These are phyloP conservation scores for Papilio xuthus DNA, from an alignment of 1,140 invertebrate genomes.

Conservation along the genomic window DNA sequence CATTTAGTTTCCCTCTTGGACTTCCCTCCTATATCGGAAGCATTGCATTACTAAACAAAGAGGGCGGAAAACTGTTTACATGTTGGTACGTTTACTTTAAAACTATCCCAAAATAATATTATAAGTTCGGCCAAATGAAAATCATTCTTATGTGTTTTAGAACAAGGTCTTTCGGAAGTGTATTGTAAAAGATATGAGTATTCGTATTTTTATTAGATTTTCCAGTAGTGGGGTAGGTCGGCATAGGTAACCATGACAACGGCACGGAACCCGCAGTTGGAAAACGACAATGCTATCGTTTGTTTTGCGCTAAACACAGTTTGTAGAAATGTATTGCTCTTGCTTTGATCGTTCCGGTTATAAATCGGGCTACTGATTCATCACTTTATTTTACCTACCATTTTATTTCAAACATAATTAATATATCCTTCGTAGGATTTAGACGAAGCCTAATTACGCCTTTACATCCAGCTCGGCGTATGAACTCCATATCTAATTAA, in stretches of 20 bases:
- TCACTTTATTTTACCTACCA: not conserved
- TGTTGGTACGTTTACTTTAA: constrained; percentile 32
- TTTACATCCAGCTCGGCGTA: not conserved
- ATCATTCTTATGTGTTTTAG: not conserved
- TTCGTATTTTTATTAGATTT: constrained; percentile 56
- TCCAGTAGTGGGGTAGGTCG: constrained; percentile 55
- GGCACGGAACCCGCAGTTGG: constrained; percentile 47
- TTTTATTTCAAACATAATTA: not conserved
- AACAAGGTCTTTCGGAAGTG: constrained; percentile 11
- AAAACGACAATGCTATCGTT: constrained; percentile 39
- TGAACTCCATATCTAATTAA: constrained; percentile 2
- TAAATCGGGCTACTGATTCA: too few relatives aligned
- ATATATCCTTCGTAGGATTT: not conserved
- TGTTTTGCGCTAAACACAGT: constrained; percentile 43
- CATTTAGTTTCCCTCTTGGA: constrained; percentile 39
- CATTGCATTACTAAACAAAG: constrained; percentile 57
- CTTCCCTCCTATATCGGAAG: constrained; percentile 40
- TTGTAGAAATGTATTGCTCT: constrained; percentile 12
- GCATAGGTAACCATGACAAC: constrained; percentile 50
- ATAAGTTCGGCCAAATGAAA: constrained; percentile 7
- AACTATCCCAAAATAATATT: not conserved
- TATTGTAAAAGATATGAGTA: constrained; percentile 5
- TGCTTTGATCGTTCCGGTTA: not conserved
- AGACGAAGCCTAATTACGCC: not conserved
- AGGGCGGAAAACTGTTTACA: constrained; percentile 52